Evolutionary conservation across 2,113 vertebrate genomes (phyloP).

Genomic region (Pseudorectes ferrugineus): DNA sequence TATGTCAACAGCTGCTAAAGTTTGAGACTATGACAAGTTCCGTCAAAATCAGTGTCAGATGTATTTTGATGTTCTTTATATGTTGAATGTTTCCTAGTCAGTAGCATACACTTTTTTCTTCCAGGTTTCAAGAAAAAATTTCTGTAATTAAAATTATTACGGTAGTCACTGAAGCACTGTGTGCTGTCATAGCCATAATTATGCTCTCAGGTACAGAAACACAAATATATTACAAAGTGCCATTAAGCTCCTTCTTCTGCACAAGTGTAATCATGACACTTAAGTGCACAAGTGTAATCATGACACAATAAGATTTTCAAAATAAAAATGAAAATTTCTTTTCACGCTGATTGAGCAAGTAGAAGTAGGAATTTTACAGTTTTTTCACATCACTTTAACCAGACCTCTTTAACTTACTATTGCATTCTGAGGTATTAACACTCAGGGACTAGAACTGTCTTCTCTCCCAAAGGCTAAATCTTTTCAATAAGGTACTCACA

Average conservation of each 20-base stretch:
- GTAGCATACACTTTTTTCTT: not conserved
- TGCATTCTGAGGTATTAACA: not conserved
- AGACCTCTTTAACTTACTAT: not conserved
- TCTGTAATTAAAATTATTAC: not conserved
- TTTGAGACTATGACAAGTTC: not conserved
- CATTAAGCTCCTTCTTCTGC: not conserved
- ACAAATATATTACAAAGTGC: not conserved
- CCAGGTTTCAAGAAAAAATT: not conserved
- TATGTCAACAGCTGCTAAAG: not conserved
- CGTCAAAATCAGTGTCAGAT: not conserved
- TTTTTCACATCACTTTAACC: not conserved
- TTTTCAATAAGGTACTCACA: slow-evolving; percentile 16
- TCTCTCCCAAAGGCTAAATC: not conserved
- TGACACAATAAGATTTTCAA: not conserved
- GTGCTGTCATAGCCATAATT: not conserved
- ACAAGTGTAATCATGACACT: not conserved
- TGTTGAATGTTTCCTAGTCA: not conserved
- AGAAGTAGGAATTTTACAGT: not conserved
- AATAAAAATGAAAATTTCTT: not conserved
- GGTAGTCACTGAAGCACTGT: not conserved
- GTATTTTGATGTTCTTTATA: not conserved
- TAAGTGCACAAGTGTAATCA: not conserved
- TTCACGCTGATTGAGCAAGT: not conserved
- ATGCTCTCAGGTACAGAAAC: not conserved
- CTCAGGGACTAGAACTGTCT: not conserved